Evolutionary conservation across 2,888 invertebrate species (phyloP).

Genomic region (Pyrochroa serraticornis): DNA sequence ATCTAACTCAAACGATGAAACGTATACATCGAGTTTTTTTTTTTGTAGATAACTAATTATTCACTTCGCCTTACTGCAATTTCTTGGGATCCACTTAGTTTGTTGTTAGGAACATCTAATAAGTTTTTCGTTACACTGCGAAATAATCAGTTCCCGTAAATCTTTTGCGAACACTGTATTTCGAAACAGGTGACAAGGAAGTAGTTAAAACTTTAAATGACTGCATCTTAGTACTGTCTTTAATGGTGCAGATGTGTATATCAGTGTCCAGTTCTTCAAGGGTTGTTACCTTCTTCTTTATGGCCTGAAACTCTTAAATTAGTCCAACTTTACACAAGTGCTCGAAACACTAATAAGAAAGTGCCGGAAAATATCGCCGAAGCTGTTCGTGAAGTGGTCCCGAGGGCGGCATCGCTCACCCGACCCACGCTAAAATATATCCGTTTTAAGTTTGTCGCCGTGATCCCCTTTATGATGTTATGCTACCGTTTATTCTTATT

Average conservation of each 20-base stretch:
- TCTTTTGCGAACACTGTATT: conserved; percentile 8
- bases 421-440: conserved; percentile 45
- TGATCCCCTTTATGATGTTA: conserved; percentile 30
- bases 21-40: too few relatives aligned
- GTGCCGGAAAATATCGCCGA: conserved; percentile 53
- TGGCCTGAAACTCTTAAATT: conserved; percentile 58
- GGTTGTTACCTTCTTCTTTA: conserved; percentile 58
- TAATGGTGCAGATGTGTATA: conserved; percentile 50
- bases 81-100: too few relatives aligned
- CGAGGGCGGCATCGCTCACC: conserved; percentile 52
- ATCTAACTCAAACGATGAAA: too few relatives aligned
- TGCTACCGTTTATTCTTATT: conserved; percentile 9
- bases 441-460: conserved; percentile 46
- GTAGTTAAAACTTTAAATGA: conserved; percentile 48
- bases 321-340: conserved; percentile 57
- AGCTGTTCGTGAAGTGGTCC: conserved; percentile 52
- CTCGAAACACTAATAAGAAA: conserved; percentile 58
- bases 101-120: too few relatives aligned
- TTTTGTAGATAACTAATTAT: too few relatives aligned
- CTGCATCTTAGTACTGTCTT: conserved; percentile 31
- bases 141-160: conserved; percentile 4
- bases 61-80: too few relatives aligned
- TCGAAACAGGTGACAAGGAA: conserved; percentile 36
- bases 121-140: neutral
- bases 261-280: conserved; percentile 55